Conservation (phyloP, 37 sponge, comb jelly and placozoan genomes). For the Ephydatia muelleri region DNA sequence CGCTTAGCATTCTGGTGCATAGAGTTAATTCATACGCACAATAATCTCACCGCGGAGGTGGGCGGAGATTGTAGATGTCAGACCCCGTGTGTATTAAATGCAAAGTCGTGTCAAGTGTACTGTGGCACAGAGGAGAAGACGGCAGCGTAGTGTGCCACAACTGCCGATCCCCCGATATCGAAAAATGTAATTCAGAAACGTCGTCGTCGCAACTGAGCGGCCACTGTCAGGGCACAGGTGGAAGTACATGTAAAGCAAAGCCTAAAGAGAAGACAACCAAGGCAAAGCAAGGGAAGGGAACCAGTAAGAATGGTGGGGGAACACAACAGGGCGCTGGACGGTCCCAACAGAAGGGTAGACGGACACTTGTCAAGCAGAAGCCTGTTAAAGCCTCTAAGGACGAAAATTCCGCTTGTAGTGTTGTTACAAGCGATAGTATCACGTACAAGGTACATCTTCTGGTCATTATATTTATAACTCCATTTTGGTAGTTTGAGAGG, state of each 20-base stretch:
- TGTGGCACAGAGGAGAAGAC: constrained; percentile 47
- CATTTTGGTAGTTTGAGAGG: too few species aligned
- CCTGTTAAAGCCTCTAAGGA: not conserved
- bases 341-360: constrained; percentile 22
- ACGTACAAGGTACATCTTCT: not conserved
- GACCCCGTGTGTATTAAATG: constrained; percentile 35
- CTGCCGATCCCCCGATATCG: constrained; percentile 9
- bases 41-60: not conserved
- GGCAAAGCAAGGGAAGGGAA: not conserved
- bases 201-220: not conserved
- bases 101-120: constrained; percentile 38
- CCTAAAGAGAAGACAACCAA: not conserved
- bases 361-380: not conserved
- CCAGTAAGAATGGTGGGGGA: not conserved
- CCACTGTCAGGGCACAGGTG: not conserved
- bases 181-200: not conserved
- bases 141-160: constrained; percentile 46
- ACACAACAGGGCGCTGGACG: not conserved
- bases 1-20: not conserved
- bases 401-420: not conserved
- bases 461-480: too few species aligned
- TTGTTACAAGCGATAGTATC: not conserved
- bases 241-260: not conserved
- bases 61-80: not conserved
- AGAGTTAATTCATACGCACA: not conserved